A percentile compares a stretch with the other conserved stretches of the same genome.
Conservation (phyloP, 2,888 invertebrate genomes). For the Leptarthrus brevirostris region DNA sequence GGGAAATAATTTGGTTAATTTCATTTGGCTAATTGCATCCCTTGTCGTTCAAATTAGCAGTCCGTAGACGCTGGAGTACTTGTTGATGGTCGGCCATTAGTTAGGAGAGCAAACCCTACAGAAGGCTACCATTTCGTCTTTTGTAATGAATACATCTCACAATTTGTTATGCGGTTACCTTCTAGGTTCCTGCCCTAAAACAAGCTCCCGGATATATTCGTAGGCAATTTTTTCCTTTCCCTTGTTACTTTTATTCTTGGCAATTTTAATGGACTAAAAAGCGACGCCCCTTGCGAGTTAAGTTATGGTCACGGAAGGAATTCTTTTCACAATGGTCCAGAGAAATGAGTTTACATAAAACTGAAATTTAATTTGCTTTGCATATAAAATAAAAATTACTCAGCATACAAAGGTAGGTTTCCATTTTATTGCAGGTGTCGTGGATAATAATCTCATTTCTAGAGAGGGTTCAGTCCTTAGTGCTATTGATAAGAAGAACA, state of each 20-base stretch:
- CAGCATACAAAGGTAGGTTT: not conserved
- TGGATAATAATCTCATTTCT: too few relatives aligned
- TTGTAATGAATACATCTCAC: slow-evolving; percentile 9
- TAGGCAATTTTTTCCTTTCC: not conserved
- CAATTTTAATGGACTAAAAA: not conserved
- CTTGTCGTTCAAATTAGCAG: slow-evolving; percentile 50
- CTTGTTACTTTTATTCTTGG: not conserved
- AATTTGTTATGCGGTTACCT: not conserved
- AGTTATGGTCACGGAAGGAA: not conserved
- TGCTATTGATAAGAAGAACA: not conserved
- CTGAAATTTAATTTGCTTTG: too few relatives aligned
- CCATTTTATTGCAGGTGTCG: not conserved
- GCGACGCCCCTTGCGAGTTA: not conserved
- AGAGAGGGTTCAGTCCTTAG: not conserved
- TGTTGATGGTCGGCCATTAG: slow-evolving; percentile 1
- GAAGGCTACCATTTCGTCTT: not conserved
- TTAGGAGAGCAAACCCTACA: not conserved
- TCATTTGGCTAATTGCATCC: slow-evolving; percentile 51
- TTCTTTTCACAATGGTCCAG: too few relatives aligned
- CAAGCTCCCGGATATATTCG: not conserved
- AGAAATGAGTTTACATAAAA: too few relatives aligned
- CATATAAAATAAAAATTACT: too few relatives aligned
- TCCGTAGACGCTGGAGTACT: not conserved
- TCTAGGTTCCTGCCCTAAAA: not conserved
- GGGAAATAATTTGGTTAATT: slow-evolving; percentile 49